Evolutionary conservation across 1,140 invertebrate species (phyloP), one percentile per base, ranked within the genome.

Genomic region (Phortica variegata): DNA sequence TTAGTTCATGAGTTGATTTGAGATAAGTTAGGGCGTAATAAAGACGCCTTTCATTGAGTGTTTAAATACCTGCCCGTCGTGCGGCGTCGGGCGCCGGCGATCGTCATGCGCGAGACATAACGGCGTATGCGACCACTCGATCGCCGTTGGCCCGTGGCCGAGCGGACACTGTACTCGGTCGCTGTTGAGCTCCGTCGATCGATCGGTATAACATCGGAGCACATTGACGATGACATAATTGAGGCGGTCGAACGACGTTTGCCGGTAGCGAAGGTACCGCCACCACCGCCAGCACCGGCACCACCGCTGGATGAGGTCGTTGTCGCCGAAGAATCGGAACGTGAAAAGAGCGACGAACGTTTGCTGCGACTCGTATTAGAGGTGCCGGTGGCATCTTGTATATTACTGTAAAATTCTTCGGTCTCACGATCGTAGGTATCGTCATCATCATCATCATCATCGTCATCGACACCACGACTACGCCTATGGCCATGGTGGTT

Each of bases 61-160:
- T n/a, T n/a, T 7, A 29, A 38, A 60, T 76, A 76, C 73, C 73
- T 76, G 66, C 73, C 73, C 41, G 73, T 76, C 13, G 73, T 76
- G 38, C 73, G 68, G 23, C 73, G 55, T 40, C 73, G 50, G 31
- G 71, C 70, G 32, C 73, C 73, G 16, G 65, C 73, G 26, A 75
- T 75, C 18, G 73, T 75, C 68, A 75, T 76, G 7, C 73, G 52
- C 13, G 73, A 60, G 29, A 73, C 59, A 47, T 74, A 70, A 31
- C 73, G 54, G 0, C 73, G 48, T 10, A 75, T 62, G 39, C 73
- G 48, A 5, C 73, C 73, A 41, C 70, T 73, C 1, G 68, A 76
- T 1, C 72, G 56, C 3, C 69, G 61, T 26, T 70, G 66, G 12
- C 42, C 50, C 13, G 43, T 38, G 0, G 19, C 36, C 7, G 71